phyloP scores from a whole-genome alignment of 2,113 vertebrate species.

The Bubalus kerabau region DNA sequence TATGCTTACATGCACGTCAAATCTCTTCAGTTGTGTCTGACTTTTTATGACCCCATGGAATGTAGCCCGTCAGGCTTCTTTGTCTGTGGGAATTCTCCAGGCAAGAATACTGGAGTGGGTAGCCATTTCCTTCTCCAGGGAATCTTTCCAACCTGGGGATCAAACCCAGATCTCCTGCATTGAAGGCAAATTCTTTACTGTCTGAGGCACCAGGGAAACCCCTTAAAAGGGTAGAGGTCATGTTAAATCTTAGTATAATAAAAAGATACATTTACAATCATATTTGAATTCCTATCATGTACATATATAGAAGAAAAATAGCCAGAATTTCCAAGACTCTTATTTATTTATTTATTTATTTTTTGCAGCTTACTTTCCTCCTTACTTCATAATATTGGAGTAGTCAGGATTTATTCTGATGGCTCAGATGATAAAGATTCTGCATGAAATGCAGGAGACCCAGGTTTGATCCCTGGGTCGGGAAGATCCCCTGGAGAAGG shows the following conservation, averaged over 20 bases:
- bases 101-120: neutral
- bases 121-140: neutral
- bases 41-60: neutral
- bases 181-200: neutral
- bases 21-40: rapidly evolving
- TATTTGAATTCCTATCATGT: neutral
- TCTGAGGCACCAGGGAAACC: neutral
- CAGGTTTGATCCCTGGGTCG: neutral
- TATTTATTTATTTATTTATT: neutral
- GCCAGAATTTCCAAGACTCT: neutral
- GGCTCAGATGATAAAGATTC: neutral
- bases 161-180: neutral
- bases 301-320: neutral
- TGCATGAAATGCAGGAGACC: neutral
- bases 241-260: neutral
- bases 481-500: neutral
- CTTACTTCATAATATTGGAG: neutral
- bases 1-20: neutral
- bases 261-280: neutral
- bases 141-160: neutral
- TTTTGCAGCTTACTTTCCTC: neutral
- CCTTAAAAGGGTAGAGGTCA: neutral
- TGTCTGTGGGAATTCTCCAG: neutral
- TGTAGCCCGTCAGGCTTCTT: neutral
- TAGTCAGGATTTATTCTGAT: neutral